phyloP scores from a whole-genome alignment of 23 tunicate species.

The Trididemnum clinides region DNA sequence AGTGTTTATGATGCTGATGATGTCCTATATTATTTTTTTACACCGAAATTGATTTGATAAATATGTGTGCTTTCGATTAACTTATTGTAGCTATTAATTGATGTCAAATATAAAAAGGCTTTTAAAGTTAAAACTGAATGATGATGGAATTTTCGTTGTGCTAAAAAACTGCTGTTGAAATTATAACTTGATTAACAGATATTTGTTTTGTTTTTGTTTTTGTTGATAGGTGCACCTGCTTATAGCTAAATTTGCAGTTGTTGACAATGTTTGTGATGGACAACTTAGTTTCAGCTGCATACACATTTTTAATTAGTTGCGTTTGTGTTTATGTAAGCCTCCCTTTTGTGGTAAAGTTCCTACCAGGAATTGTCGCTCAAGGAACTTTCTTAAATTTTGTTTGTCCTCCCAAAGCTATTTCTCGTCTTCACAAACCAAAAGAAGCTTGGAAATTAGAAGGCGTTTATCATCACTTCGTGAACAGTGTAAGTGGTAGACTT shows the following conservation, averaged over 20 bases:
- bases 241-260: background rate
- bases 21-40: too few species aligned
- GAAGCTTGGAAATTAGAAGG: constrained; percentile 25
- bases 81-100: too few species aligned
- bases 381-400: constrained; percentile 58
- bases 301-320: background rate
- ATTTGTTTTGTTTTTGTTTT: background rate
- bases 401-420: constrained; percentile 29
- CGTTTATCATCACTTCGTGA: constrained; percentile 24
- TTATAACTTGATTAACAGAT: too few species aligned
- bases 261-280: too few species aligned
- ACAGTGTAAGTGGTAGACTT: constrained; percentile 33
- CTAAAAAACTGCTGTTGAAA: too few species aligned
- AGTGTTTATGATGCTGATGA: too few species aligned
- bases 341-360: constrained; percentile 38
- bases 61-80: too few species aligned
- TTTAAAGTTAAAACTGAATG: too few species aligned
- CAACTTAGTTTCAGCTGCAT: background rate
- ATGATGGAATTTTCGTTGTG: too few species aligned
- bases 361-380: constrained; percentile 39
- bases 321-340: constrained; percentile 25
- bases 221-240: background rate
- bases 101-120: too few species aligned
- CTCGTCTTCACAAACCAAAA: constrained; percentile 32
- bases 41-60: too few species aligned